These are phyloP conservation scores for Idaea aversata DNA, from an alignment of 2,888 invertebrate species.

Conservation along the genomic window DNA sequence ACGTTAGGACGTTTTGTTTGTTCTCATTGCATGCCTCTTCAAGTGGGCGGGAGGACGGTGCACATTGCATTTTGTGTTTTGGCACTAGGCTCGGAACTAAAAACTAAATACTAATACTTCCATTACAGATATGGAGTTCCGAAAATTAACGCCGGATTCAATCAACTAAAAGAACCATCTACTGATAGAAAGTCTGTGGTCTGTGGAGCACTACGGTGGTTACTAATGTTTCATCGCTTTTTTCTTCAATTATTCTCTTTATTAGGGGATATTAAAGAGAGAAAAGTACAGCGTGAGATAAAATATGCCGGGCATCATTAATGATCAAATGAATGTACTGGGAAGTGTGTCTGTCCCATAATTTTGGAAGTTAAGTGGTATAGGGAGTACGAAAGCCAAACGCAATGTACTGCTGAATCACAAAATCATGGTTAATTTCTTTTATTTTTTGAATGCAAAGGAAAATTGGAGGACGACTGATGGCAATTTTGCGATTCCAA, in stretches of 20 bases:
- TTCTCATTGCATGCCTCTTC: no score
- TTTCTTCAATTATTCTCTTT: constrained; percentile 60
- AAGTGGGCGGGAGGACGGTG: no score
- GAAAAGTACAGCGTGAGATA: constrained; percentile 39
- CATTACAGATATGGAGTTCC: no score
- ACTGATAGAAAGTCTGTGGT: neutral
- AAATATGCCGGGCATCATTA: constrained; percentile 7
- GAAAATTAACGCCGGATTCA: no score
- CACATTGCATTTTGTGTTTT: no score
- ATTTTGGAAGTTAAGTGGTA: neutral
- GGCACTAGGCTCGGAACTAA: no score
- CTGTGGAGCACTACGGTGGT: neutral
- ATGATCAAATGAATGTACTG: neutral
- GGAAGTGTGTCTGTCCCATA: neutral
- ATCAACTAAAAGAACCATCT: no score
- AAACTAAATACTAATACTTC: no score
- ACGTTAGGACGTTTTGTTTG: no score
- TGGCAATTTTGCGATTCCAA: neutral
- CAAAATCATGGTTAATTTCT: neutral
- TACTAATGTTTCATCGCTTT: constrained; percentile 53
- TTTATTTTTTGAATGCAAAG: neutral
- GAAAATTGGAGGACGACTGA: neutral
- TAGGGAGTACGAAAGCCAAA: neutral
- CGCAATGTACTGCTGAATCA: neutral
- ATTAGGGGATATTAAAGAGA: constrained; percentile 40